These are phyloP conservation scores for Bufo bufo DNA, from an alignment of 2,113 vertebrate species.

Conservation along the genomic window DNA sequence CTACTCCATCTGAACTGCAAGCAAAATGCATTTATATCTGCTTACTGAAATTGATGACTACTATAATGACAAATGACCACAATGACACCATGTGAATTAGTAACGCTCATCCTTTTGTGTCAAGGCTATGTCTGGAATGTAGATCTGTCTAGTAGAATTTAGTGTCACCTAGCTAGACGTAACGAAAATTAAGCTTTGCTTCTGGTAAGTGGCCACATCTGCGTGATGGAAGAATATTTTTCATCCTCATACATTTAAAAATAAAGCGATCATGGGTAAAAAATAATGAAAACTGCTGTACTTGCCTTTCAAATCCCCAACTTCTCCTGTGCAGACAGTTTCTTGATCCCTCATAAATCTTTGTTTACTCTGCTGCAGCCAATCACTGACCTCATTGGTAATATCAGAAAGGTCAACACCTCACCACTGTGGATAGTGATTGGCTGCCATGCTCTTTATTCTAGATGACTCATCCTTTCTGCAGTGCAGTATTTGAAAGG, in stretches of 20 bases:
- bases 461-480: not conserved
- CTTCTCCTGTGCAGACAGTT: not conserved
- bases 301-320: not conserved
- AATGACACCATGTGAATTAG: constrained; percentile 13
- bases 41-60: constrained; percentile 38
- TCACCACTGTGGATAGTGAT: not conserved
- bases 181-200: not conserved
- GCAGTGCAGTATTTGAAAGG: not conserved
- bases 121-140: not conserved
- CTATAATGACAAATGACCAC: constrained; percentile 35
- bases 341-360: not conserved
- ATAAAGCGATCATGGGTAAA: not conserved
- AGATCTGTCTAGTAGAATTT: not conserved
- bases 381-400: not conserved
- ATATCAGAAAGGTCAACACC: not conserved
- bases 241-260: not conserved
- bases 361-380: too few relatives aligned
- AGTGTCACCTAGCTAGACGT: not conserved
- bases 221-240: not conserved
- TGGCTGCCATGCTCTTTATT: not conserved
- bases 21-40: constrained; percentile 31
- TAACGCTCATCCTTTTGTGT: constrained; percentile 19
- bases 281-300: not conserved
- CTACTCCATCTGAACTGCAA: constrained; percentile 12
- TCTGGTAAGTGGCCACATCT: not conserved